Percentiles rank a stretch among this genome's conserved stretches.
Conservation (phyloP, 2,888 invertebrate species). For the Lasioglossum pauxillum region DNA sequence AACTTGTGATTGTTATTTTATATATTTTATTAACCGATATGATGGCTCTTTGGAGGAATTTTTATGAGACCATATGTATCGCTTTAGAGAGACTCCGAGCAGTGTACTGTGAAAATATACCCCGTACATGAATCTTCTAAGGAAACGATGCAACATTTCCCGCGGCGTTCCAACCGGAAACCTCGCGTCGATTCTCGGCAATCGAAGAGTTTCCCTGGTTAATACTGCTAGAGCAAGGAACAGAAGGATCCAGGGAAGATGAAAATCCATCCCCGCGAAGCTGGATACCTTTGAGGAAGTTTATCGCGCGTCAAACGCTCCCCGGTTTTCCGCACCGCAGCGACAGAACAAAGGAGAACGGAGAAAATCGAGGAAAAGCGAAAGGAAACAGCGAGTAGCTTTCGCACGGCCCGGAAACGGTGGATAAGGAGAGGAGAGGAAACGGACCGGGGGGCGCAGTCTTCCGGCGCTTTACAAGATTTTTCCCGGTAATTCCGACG, state of each 20-base stretch:
- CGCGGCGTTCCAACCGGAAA: neutral
- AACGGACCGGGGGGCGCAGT: neutral
- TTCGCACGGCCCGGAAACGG: neutral
- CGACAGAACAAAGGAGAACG: neutral
- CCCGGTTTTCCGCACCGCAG: constrained; percentile 3
- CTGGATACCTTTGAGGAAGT: neutral
- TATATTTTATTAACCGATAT: too few species aligned
- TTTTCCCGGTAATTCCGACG: constrained; percentile 58
- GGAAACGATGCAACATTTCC: neutral
- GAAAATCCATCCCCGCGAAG: neutral
- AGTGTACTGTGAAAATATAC: neutral
- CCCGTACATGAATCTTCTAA: neutral
- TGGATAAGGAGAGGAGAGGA: neutral
- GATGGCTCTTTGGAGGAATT: too few species aligned
- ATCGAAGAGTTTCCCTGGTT: neutral
- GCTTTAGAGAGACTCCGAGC: neutral
- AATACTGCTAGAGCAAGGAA: neutral
- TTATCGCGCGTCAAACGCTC: constrained; percentile 4
- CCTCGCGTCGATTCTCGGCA: neutral
- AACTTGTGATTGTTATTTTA: too few species aligned
- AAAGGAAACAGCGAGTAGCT: neutral
- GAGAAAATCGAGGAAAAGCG: neutral
- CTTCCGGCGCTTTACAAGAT: constrained; percentile 59
- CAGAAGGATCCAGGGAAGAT: neutral
- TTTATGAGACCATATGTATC: too few species aligned